phyloP scores from a whole-genome alignment of 2,113 vertebrate genomes.

The Pterocles gutturalis region DNA sequence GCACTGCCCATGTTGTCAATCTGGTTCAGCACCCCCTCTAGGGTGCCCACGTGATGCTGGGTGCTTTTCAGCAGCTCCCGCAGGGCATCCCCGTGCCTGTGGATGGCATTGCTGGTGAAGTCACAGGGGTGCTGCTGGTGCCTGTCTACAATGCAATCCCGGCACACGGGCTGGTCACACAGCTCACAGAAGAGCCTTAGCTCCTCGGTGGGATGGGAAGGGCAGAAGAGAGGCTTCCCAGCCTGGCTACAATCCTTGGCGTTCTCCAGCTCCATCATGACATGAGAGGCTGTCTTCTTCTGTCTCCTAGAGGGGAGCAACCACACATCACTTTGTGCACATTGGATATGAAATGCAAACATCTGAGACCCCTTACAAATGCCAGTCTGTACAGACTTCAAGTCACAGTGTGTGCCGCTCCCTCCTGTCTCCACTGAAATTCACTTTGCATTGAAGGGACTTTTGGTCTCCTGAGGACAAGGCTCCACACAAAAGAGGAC shows the following conservation, averaged over 20 bases:
- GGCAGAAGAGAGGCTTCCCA: conserved; percentile 81
- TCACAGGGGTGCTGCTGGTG: conserved; percentile 86
- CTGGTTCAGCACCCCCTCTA: conserved; percentile 79
- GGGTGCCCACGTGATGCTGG: conserved; percentile 74
- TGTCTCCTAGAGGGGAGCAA: conserved; percentile 82
- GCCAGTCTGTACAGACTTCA: neutral
- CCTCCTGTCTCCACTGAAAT: neutral
- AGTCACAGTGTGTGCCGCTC: neutral
- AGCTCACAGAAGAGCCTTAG: conserved; percentile 89
- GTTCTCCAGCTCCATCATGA: conserved; percentile 78
- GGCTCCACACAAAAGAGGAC: neutral
- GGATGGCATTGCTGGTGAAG: conserved; percentile 73
- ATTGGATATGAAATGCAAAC: neutral
- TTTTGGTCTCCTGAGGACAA: neutral
- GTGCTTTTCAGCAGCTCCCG: conserved; percentile 79
- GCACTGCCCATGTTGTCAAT: conserved; percentile 72
- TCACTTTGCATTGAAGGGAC: neutral
- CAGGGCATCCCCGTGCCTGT: conserved; percentile 82
- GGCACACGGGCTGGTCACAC: conserved; percentile 86
- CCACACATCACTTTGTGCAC: neutral
- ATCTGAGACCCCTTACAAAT: neutral
- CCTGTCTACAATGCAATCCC: conserved; percentile 79
- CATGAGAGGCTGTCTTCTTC: conserved; percentile 86
- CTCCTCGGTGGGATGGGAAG: conserved; percentile 85
- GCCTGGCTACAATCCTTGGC: conserved; percentile 76